Evolutionary conservation across 2,113 vertebrate species (phyloP).

Genomic region (Zosterops japonicus): DNA sequence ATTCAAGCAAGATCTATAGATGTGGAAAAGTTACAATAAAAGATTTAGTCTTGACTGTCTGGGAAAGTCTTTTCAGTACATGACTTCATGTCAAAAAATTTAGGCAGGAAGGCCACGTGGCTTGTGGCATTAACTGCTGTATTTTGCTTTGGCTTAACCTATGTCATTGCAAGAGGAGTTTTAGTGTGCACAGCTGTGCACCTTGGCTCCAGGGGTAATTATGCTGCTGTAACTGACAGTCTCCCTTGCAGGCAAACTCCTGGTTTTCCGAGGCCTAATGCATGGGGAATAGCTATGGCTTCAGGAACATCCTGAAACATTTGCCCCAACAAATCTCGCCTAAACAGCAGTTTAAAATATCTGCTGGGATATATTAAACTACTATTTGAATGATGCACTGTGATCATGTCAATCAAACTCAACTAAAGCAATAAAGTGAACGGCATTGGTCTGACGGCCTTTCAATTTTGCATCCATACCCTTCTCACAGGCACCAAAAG

Average conservation of each 20-base stretch:
- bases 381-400: neutral
- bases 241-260: neutral
- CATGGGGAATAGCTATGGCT: neutral
- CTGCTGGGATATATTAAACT: neutral
- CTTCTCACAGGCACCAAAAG: neutral
- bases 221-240: neutral
- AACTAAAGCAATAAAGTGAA: neutral
- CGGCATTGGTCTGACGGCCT: neutral
- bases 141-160: neutral
- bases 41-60: neutral
- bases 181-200: neutral
- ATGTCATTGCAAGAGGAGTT: neutral
- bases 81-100: neutral
- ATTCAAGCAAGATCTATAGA: neutral
- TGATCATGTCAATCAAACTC: neutral
- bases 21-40: neutral
- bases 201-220: neutral
- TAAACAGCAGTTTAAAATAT: neutral
- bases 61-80: neutral
- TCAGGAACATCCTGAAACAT: neutral
- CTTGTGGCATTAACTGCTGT: neutral
- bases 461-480: neutral
- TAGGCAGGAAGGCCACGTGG: neutral
- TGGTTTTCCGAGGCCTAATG: neutral
- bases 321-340: neutral